These are phyloP conservation scores for Melanophora roralis DNA, from an alignment of 2,888 invertebrate genomes.

Conservation along the genomic window DNA sequence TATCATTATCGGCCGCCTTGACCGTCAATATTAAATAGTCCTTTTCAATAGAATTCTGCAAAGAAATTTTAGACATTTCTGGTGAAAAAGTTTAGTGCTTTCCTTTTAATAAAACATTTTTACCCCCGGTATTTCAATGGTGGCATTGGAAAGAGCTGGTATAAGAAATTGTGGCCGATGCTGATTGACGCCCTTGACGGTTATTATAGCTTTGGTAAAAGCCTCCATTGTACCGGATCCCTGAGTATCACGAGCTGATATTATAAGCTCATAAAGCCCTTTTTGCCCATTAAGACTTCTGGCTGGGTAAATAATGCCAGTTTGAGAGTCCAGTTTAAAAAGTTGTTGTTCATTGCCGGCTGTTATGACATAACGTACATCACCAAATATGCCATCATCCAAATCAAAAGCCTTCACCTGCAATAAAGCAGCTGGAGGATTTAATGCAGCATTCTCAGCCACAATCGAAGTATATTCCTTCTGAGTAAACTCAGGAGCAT, in stretches of 20 bases:
- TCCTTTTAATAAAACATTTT: slow-evolving; percentile 45
- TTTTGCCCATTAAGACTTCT: slow-evolving; percentile 83
- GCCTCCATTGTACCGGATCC: slow-evolving; percentile 83
- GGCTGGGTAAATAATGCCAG: slow-evolving; percentile 89
- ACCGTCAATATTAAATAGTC: slow-evolving; percentile 89
- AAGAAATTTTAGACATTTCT: slow-evolving; percentile 46
- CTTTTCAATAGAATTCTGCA: slow-evolving; percentile 84
- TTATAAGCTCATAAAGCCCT: slow-evolving; percentile 80
- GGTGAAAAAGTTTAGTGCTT: neutral
- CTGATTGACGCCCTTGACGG: slow-evolving; percentile 88
- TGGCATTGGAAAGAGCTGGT: slow-evolving; percentile 86
- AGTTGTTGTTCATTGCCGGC: slow-evolving; percentile 82
- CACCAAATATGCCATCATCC: slow-evolving; percentile 88
- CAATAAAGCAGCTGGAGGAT: slow-evolving; percentile 89
- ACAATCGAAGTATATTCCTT: slow-evolving; percentile 87
- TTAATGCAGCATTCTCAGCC: slow-evolving; percentile 88
- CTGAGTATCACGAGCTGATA: slow-evolving; percentile 87
- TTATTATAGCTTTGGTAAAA: slow-evolving; percentile 85
- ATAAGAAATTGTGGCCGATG: slow-evolving; percentile 88
- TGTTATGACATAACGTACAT: slow-evolving; percentile 85
- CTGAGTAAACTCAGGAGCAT: slow-evolving; percentile 88
- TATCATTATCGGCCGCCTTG: slow-evolving; percentile 88
- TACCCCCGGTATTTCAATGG: slow-evolving; percentile 90
- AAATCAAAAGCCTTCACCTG: slow-evolving; percentile 89
- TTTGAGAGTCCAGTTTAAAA: slow-evolving; percentile 86